Conservation (phyloP, 2,113 vertebrate species). For the Dinomys branickii region DNA sequence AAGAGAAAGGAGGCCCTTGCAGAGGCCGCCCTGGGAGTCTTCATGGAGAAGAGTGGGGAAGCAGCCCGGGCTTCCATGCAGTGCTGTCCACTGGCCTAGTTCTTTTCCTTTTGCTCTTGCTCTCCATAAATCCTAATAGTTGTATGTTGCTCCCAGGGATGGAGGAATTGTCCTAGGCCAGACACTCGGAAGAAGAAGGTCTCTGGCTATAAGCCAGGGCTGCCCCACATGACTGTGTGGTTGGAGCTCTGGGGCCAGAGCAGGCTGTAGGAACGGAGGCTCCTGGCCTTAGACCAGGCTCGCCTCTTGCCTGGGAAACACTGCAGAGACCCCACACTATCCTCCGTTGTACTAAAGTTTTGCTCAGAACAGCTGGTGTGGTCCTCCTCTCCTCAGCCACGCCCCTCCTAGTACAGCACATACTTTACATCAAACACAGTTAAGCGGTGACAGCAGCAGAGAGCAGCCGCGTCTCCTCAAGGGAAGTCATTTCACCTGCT, state of each 20-base stretch:
- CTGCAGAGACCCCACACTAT: neutral
- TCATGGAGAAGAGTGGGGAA: neutral
- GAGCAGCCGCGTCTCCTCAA: neutral
- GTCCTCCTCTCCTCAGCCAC: too few relatives aligned
- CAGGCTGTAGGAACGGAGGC: neutral
- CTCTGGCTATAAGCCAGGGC: neutral
- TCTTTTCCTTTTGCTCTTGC: neutral
- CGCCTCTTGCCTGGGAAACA: neutral
- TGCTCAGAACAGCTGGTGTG: neutral
- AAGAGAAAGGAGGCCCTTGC: neutral
- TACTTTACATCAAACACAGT: neutral
- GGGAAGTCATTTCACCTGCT: neutral
- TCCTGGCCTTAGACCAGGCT: neutral
- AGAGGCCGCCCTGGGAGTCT: neutral
- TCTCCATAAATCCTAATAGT: neutral
- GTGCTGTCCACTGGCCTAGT: accelerated
- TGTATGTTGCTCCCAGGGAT: neutral
- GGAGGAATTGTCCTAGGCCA: neutral
- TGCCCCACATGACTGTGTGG: neutral
- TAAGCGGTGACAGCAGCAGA: neutral
- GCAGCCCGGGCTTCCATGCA: neutral
- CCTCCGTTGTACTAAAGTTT: neutral
- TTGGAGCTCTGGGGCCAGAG: neutral
- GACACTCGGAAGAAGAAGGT: neutral
- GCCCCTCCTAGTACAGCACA: neutral